Evolutionary conservation across 1,140 invertebrate species (phyloP), one percentile per base, ranked within the genome.

Genomic region (Vanessa tameamea): DNA sequence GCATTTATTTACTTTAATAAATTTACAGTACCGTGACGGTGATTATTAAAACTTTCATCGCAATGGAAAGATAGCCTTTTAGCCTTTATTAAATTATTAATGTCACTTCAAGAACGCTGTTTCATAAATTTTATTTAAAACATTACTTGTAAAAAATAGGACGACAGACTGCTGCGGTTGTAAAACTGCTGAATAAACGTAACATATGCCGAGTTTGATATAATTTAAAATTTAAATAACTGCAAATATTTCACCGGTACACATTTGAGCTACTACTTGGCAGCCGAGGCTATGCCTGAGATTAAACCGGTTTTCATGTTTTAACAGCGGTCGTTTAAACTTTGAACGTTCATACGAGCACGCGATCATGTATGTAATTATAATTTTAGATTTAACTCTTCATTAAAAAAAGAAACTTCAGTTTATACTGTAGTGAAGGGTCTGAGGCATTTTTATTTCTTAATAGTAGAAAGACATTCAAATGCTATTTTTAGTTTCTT

Each of bases 341-440:
- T 75, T 71, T 75, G 66, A 64, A 71, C 73, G 69, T 71, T 75
- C 61, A 70, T 47, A 66, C 26, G 67, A 47, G 50, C 73, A 75
- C 73, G 73, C 66, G 66, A 74, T 71, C 47, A 51, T 74, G 63
- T 53, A 69, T 70, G 66, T 69, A 59, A 75, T 75, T 75, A 69
- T 69, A 75, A 69, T 69, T 74, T 67, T 57, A 43, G 37, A 43
- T 43, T 43, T 43, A 43, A 43, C 37, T 43, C 37, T 43, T 43
- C 37, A 43, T 43, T 43, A 9, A 43, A 43, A 43, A 43, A 43
- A 43, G 4, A 43, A 43, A 9, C 37, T 43, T 11, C 37, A 9
- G 7, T 43, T 43, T 43, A 43, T 9, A 43, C 6, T 43, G 26
- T 43, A 43, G 7, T 5, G 7, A 43, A 31, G 7, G 37, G 37